Base-by-base conservation (phyloP, 2,888 invertebrate species). In the Luffia ferchaultella region DNA sequence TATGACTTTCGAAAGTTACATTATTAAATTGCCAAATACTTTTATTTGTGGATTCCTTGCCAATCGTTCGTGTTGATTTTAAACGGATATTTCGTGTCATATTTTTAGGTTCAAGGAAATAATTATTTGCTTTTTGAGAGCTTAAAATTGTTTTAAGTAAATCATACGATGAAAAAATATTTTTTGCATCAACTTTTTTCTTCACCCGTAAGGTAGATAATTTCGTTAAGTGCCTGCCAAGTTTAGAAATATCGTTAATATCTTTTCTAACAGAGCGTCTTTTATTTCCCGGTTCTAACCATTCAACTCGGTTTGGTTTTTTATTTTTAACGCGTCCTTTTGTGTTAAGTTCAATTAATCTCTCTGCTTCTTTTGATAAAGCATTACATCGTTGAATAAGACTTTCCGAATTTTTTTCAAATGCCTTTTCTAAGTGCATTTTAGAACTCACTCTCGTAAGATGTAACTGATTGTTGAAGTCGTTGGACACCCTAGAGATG, bases 1-100 rank as follows among this genome's bases (percentile, higher is more conserved):
- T 51, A 52, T 74, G 73, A 53, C 73, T 74, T 51, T 73, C 60
- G 53, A 62, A 74, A 42, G 74, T 72, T 41, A 64, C 46, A 51
- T 52, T 59, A 12, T 30, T 30, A 30, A 7, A 57, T 52, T 18
- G 52, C 49, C 42, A 42, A 49, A 45, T 20, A 41, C n/a, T 43
- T 43, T 12, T 19, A 16, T 53, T 45, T 2, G 19, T 42, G 47
- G 30, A 16, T 42, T 48, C 16, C 45, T 45, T 20, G 18, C n/a
- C 20, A 50, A 20, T 48, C 44, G 43, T 40, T n/a, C n/a, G n/a
- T n/a, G n/a, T n/a, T n/a, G n/a, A n/a, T n/a, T n/a, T n/a, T n/a
- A n/a, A n/a, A n/a, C n/a, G n/a, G n/a, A n/a, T n/a, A n/a, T n/a
- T n/a, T n/a, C n/a, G n/a, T n/a, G 19, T 52, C 48, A 52, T 51